Percentiles rank a stretch among this genome's conserved stretches.
phyloP scores from a whole-genome alignment of 2,797 vertebrate genomes.

The Telmatherina bonti region DNA sequence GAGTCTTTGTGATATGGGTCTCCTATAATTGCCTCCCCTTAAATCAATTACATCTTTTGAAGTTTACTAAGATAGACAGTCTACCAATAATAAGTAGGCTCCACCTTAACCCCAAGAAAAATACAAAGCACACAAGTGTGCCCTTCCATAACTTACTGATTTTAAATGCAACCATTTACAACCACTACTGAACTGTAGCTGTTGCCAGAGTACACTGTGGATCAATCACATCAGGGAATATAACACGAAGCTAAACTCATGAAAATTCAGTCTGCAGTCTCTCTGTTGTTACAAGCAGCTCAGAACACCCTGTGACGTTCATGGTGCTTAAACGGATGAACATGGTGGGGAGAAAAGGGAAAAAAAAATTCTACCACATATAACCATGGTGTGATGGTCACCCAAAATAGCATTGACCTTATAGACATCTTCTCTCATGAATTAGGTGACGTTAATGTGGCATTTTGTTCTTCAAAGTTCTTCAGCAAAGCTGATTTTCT shows the following conservation, averaged over 20 bases:
- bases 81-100: slow-evolving; percentile 56
- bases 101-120: slow-evolving; percentile 73
- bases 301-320: slow-evolving; percentile 68
- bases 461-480: slow-evolving; percentile 50
- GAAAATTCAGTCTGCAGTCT: slow-evolving; percentile 81
- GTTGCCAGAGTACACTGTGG: slow-evolving; percentile 81
- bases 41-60: slow-evolving; percentile 68
- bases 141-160: slow-evolving; percentile 81
- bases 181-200: slow-evolving; percentile 61
- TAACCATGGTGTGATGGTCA: slow-evolving; percentile 40
- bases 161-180: slow-evolving; percentile 69
- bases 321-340: slow-evolving; percentile 58
- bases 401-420: slow-evolving; percentile 67
- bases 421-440: slow-evolving; percentile 60
- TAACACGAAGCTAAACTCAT: slow-evolving; percentile 73
- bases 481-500: not conserved
- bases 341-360: slow-evolving; percentile 50
- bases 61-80: slow-evolving; percentile 64
- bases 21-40: slow-evolving; percentile 39
- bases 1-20: slow-evolving; percentile 36
- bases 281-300: slow-evolving; percentile 74
- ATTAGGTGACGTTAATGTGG: slow-evolving; percentile 33
- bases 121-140: slow-evolving; percentile 71
- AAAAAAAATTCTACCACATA: slow-evolving; percentile 63
- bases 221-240: slow-evolving; percentile 73